A percentile compares a stretch with the other conserved stretches of the same genome.
Evolutionary conservation across 2,113 vertebrate species (phyloP).

Genomic region (Microcebus murinus): DNA sequence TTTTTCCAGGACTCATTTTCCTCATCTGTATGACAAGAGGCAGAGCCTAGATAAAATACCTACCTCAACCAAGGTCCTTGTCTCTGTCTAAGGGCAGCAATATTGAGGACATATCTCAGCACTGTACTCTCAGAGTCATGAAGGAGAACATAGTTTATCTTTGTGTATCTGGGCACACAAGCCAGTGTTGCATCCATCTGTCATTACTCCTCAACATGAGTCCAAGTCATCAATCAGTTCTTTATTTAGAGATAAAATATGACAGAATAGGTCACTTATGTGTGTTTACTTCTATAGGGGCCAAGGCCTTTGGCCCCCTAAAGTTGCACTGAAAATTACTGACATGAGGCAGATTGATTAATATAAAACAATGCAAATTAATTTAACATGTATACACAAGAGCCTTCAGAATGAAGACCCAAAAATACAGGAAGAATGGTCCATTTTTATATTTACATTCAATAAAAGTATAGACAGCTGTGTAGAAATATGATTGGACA

Average conservation of each 20-base stretch:
- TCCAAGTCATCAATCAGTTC: constrained; percentile 75
- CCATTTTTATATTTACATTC: no score
- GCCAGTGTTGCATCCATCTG: constrained; percentile 73
- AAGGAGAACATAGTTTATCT: constrained; percentile 65
- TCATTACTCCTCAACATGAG: constrained; percentile 70
- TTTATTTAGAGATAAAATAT: constrained; percentile 68
- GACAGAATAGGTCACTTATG: constrained; percentile 66
- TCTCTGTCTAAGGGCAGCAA: no score
- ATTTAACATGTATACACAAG: no score
- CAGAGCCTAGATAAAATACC: not conserved
- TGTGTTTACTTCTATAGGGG: constrained; percentile 61
- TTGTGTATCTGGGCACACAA: constrained; percentile 73
- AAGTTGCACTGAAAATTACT: no score
- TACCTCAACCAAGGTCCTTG: not conserved
- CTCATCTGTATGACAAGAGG: not conserved
- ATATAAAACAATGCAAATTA: no score
- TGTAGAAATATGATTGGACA: no score
- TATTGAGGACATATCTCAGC: not conserved
- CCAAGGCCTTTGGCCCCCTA: no score
- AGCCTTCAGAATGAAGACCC: no score
- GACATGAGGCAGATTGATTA: no score
- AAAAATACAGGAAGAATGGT: no score
- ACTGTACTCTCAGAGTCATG: constrained; percentile 39
- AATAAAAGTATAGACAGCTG: no score
- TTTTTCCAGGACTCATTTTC: not conserved